Evolutionary conservation across 2,888 invertebrate genomes (phyloP).

Genomic region (Trypoxylon attenuatum): DNA sequence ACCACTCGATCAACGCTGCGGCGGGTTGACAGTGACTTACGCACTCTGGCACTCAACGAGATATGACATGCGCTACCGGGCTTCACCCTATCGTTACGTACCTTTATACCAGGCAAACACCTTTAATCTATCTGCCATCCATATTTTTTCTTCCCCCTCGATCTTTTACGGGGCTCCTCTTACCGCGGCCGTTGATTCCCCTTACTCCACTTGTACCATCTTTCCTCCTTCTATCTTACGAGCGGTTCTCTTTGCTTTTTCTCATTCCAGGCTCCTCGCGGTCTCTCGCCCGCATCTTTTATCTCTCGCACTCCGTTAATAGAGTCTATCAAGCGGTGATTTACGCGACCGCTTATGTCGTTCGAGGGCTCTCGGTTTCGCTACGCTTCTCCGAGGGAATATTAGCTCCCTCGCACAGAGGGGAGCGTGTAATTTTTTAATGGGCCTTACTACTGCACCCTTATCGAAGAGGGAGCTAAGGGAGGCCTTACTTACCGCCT

Average conservation of each 20-base stretch:
- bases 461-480: too few species aligned
- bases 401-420: background rate
- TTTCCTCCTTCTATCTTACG: background rate
- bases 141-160: slow-evolving; percentile 22
- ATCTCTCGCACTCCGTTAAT: slow-evolving; percentile 15
- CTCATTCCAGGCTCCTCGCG: background rate
- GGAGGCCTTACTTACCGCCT: slow-evolving; percentile 79
- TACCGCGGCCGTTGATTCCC: background rate
- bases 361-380: background rate
- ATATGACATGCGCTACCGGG: slow-evolving; percentile 62
- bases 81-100: slow-evolving; percentile 28
- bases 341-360: slow-evolving; percentile 3
- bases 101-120: slow-evolving; percentile 35
- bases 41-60: slow-evolving; percentile 62
- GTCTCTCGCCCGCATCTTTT: background rate
- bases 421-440: too few species aligned
- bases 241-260: background rate
- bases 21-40: slow-evolving; percentile 69
- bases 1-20: slow-evolving; percentile 71
- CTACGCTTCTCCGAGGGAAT: background rate
- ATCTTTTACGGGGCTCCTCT: background rate
- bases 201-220: slow-evolving; percentile 2
- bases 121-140: slow-evolving; percentile 44
- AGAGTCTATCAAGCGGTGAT: slow-evolving; percentile 14
- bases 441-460: too few species aligned